phyloP scores from a whole-genome alignment of 1,140 invertebrate genomes.

The Lanistes nyassanus region DNA sequence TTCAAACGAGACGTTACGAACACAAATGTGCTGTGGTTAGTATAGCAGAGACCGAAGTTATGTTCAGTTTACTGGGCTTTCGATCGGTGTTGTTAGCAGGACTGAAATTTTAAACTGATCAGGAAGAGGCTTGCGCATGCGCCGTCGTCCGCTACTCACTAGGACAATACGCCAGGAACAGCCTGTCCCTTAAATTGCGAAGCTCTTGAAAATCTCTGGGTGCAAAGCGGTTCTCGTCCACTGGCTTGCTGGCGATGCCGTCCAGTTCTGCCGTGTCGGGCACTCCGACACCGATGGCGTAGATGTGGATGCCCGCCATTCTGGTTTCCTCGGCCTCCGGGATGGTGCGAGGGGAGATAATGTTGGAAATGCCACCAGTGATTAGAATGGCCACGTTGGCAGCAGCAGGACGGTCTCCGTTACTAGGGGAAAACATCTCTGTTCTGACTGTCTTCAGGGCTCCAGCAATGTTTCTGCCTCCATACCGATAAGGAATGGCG shows the following conservation, averaged over 20 bases:
- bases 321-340: constrained; percentile 44
- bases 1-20: no score
- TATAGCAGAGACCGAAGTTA: no score
- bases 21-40: no score
- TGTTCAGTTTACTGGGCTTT: no score
- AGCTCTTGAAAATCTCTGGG: constrained; percentile 49
- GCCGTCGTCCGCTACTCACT: background rate
- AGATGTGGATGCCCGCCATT: constrained; percentile 45
- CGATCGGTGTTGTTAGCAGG: no score
- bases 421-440: constrained; percentile 37
- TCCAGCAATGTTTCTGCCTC: constrained; percentile 53
- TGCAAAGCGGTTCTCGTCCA: constrained; percentile 42
- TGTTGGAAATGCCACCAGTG: constrained; percentile 54
- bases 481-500: constrained; percentile 45
- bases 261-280: constrained; percentile 45
- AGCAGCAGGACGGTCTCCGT: constrained; percentile 48
- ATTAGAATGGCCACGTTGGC: constrained; percentile 50
- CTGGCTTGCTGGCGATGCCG: constrained; percentile 41
- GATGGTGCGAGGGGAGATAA: constrained; percentile 46
- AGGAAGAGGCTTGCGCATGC: no score
- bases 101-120: no score
- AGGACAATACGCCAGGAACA: constrained; percentile 26
- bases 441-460: constrained; percentile 43
- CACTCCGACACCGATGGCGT: constrained; percentile 54
- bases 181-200: constrained; percentile 22